Conservation (phyloP, 2,888 invertebrate species). For the Tortricodes alternella region DNA sequence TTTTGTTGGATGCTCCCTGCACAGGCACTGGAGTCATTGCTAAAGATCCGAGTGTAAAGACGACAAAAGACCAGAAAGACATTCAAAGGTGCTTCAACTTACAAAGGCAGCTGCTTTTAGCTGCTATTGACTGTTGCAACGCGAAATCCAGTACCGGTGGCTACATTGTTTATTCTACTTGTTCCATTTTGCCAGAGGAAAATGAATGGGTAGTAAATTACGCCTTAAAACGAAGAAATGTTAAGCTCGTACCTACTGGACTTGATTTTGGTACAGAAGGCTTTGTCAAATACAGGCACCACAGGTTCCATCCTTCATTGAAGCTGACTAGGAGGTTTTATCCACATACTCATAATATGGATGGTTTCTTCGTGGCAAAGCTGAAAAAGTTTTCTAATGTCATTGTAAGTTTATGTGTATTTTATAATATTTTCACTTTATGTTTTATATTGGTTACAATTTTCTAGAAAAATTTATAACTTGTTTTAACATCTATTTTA, state of each 20-base stretch:
- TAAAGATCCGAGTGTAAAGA: constrained; percentile 98
- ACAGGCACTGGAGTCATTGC: constrained; percentile 99
- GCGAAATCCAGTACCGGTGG: constrained; percentile 96
- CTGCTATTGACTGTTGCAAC: constrained; percentile 98
- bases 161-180: constrained; percentile 98
- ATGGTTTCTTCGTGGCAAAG: constrained; percentile 99
- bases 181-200: constrained; percentile 98
- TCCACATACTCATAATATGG: constrained; percentile 99
- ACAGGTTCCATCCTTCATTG: constrained; percentile 94
- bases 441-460: not conserved
- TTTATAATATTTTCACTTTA: not conserved
- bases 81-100: constrained; percentile 95
- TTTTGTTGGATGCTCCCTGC: constrained; percentile 98
- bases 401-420: constrained; percentile 62
- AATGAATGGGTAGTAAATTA: constrained; percentile 99
- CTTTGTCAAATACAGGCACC: constrained; percentile 92
- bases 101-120: constrained; percentile 94
- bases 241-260: constrained; percentile 96
- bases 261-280: constrained; percentile 98
- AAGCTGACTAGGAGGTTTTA: constrained; percentile 95
- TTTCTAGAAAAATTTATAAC: not conserved
- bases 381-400: constrained; percentile 97
- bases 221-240: constrained; percentile 95
- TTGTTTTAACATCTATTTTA: too few species aligned
- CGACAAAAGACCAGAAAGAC: constrained; percentile 93